Base-by-base conservation (phyloP, 2,113 vertebrate species). In the Cichladusa arquata region DNA sequence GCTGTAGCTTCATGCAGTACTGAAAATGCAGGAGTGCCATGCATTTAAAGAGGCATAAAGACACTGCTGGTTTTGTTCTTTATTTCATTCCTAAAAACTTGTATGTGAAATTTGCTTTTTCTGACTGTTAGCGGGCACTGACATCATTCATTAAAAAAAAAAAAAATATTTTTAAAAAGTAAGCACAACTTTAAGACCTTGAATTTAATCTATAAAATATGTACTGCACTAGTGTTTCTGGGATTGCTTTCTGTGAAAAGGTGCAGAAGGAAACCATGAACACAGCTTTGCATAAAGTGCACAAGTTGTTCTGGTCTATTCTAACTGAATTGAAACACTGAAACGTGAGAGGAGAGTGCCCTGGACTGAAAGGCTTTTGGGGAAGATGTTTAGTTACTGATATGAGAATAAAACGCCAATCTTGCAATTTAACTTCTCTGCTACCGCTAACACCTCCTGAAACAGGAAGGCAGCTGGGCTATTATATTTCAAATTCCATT, bases 401-500 rank as follows among this genome's bases (percentile, higher is more conserved):
- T 86, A 70, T 0, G n/a, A 90, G 60, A 91, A 67, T 58, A 78
- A 80, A 94, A 91, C 78, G 25, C 17, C 72, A 81, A 0, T 90
- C 56, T 56, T 81, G 72, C 14, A 81, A 11, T 78, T 80, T 91
- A 86, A 71, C 23, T 88, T 86, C 47, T 79, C 34, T 91, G 47
- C 67, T 88, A 53, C 48, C 4, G 1, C 60, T 82, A 57, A 61
- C 67, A 78, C 72, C 71, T 92, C 44, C 81, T 61, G 76, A 93
- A 93, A 78, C 44, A 60, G 57, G 76, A 96, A 94, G 82, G 60
- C 64, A 78, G 40, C 64, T 88, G 82, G 48, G 11, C 56, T 88
- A 29, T 88, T 92, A 26, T 73, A 82, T 92, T 86, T 91, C 84
- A 71, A 34, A 89, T 85, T 83, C 57, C 44, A 84, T 60, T 81